Conservation (phyloP, 2,888 invertebrate species). For the Apocheima hispidaria region DNA sequence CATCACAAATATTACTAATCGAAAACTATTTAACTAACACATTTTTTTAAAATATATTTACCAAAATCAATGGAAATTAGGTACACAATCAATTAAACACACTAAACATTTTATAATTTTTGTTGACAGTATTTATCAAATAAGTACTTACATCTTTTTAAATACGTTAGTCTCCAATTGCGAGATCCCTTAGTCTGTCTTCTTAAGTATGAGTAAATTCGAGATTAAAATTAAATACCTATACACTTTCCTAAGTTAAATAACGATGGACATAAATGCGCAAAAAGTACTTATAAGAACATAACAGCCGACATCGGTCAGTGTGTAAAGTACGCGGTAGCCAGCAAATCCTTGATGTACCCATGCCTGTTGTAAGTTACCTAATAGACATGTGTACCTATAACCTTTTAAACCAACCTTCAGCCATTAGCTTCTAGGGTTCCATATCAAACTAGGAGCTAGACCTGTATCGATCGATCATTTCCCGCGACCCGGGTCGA, state of each 20-base stretch:
- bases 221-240: not conserved
- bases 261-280: not conserved
- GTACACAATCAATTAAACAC: not conserved
- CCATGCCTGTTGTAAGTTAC: not conserved
- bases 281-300: not conserved
- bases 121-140: not conserved
- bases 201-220: not conserved
- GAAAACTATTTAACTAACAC: no score
- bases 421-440: no score
- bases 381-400: not conserved
- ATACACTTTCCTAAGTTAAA: no score
- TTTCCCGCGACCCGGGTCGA: no score
- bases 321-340: not conserved
- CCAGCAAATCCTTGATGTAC: not conserved
- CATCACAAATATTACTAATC: no score
- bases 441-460: no score
- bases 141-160: slow-evolving; percentile 1
- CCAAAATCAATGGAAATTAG: no score
- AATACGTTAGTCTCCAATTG: not conserved
- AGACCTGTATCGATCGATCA: no score
- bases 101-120: not conserved
- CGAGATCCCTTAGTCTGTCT: not conserved
- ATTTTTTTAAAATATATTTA: no score
- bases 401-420: not conserved
- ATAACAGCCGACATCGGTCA: not conserved